Base-by-base conservation (phyloP, 2,888 invertebrate species). In the Phaedon cochleariae region DNA sequence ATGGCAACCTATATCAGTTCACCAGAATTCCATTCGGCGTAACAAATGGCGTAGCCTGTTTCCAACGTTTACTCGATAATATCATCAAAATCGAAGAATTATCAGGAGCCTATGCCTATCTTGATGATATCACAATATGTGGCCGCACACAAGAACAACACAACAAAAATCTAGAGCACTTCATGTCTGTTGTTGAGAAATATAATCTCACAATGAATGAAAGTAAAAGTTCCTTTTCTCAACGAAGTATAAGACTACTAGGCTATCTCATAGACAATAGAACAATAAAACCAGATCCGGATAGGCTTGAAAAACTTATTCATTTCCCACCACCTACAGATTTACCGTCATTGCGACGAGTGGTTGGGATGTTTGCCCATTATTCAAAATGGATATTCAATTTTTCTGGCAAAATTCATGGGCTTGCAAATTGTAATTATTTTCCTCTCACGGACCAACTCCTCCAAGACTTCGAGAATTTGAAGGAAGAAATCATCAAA, bases 401-500 rank as follows among this genome's bases (percentile, higher is more conserved):
- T 48, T 48, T 12, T 17, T 48, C 48, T 12, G 48, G n/a, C n/a
- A 48, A 48, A 10, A 34, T 34, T 10, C 9, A 34, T 9, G 10
- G 10, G 10, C 31, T 34, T 34, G 6, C 10, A 10, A 34, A 34
- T 10, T 9, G 9, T 9, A 34, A 34, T 34, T 34, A 9, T 34
- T 34, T 34, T 10, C 31, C 31, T 34, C 31, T 9, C 31, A 34
- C 6, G 31, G 10, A 34, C 4, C 31, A 26, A 26, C 26, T 26
- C 7, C 26, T 26, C 26, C 26, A 5, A 26, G 26, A 26, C 26
- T 26, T 26, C 26, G 64, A 64, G 37, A 41, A 45, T 15, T 26
- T 64, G 52, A 52, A 63, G 58, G 7, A 58, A 37, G 37, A 58
- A 51, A 59, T 58, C 51, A 51, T 31, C 17, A 63, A 63, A 18